Base-by-base conservation (phyloP, 2,113 vertebrate species). In the Gasterosteus nipponicus region DNA sequence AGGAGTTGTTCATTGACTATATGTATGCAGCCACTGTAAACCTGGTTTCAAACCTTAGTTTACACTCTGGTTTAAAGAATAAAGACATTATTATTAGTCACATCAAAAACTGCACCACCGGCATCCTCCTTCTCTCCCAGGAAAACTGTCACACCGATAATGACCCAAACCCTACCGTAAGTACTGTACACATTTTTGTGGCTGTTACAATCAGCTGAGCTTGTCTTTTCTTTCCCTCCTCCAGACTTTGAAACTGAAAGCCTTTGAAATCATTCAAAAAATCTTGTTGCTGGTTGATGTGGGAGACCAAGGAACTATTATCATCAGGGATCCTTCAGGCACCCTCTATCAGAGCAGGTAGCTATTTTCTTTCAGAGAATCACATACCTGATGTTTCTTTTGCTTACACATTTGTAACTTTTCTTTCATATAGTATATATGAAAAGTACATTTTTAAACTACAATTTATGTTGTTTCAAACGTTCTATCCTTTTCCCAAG, bases 291-390 rank as follows among this genome's bases (percentile, higher is more conserved):
- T 74, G 35, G 0, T 76, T 6, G 60, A 39, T 49, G 1, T 0
- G 11, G 2, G 0, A 9, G 12, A 3, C 7, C 1, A 2, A 16
- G 0, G 44, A 4, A 2, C 7, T 1, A 0, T 81, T 1, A 7
- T 86, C 18, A 39, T 88, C 10, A 69, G 12, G 44, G 35, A 89
- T 56, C 44, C 73, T 70, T 64, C 70, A 44, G 92, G 91, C 66
- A 87, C 75, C 29, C 15, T 94, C 15, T 92, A 89, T 62, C 65
- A 90, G 54, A 75, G 0, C 70, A 92, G 33, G 95, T 95, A 72
- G 54, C 87, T 88, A 19, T 72, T 67, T 60, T 46, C 10, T 56
- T 35, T 39, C 5, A 62, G 38, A 73, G 7, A 18, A 7, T 61
- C 12, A 1, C 19, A 54, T 10, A 41, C 2, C 22, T 19, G 14